Evolutionary conservation across 2,113 vertebrate species (phyloP), one percentile per base, ranked within the genome.

Genomic region (Lagenorhynchus albirostris): DNA sequence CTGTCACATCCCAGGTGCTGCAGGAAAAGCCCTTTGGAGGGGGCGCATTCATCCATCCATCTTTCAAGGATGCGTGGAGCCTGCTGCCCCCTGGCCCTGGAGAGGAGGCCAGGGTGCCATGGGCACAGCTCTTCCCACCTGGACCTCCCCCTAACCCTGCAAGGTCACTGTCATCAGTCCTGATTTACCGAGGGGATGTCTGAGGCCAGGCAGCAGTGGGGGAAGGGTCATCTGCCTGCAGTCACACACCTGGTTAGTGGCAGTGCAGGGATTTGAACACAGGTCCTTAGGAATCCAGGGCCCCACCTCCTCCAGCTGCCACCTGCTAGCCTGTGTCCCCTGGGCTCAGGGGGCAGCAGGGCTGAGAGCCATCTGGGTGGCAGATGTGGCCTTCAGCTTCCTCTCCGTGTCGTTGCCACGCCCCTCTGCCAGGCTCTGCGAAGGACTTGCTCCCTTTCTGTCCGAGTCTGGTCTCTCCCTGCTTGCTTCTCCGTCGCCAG

Each of bases 1-100:
- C 0, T 3, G 5, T 33, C 60, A 3, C 3, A 33, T 5, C 13
- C 53, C 58, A 0, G 47, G 6, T 5, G 8, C 33, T 6, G 1
- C 0, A 11, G 20, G 55, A 17, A 36, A 70, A 3, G 13, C 14
- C 17, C n/a, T 33, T 5, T 4, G 1, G 31, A 21, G 63, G 23
- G n/a, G 4, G 15, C 33, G 29, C 77, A 6, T 60, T 18, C 36
- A 18, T 20, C 1, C 65, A 50, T 15, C 70, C 44, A 2, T 41
- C 31, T 63, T 21, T 14, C 20, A 17, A 4, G 68, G 65, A 11
- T 6, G 38, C 1, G 8, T 13, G 17, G 33, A 41, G 23, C 41
- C 86, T 1, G 3, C 21, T 3, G 23, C 33, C 2, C 44, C 68
- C 62, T 0, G 29, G 60, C 29, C 6, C 47, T 1, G 50, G 11